phyloP scores from a whole-genome alignment of 1,140 invertebrate species.

The Cardiocondyla obscurior region DNA sequence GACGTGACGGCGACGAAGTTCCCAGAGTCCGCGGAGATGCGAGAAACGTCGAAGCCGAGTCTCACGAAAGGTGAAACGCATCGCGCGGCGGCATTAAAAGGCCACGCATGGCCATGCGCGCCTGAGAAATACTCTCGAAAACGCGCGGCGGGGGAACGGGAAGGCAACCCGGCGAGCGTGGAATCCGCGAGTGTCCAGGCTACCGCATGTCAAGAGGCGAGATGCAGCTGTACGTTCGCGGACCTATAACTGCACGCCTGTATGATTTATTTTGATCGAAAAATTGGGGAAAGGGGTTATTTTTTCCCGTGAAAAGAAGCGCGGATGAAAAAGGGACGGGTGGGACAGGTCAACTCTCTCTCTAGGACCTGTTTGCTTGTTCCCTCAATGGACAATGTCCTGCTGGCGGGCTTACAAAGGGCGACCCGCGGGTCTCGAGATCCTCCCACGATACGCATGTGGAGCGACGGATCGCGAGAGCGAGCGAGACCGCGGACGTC shows the following conservation, averaged over 20 bases:
- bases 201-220: neutral
- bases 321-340: conserved; percentile 68
- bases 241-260: conserved; percentile 76
- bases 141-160: conserved; percentile 20
- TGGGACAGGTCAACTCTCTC: conserved; percentile 82
- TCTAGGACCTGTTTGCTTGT: conserved; percentile 80
- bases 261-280: conserved; percentile 83
- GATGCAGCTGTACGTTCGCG: conserved; percentile 57
- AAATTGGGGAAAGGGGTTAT: conserved; percentile 81
- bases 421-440: conserved; percentile 73
- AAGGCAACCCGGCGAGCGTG: neutral
- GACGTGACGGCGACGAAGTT: conserved; percentile 37
- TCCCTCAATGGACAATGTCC: conserved; percentile 83
- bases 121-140: conserved; percentile 18
- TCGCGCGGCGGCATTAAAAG: conserved; percentile 26
- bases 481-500: conserved; percentile 51
- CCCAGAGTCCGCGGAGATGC: conserved; percentile 44
- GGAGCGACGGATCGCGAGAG: conserved; percentile 71
- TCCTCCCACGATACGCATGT: conserved; percentile 84
- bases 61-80: conserved; percentile 61
- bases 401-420: conserved; percentile 75
- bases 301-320: conserved; percentile 69
- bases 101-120: conserved; percentile 43
- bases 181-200: conserved; percentile 40
- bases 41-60: conserved; percentile 50